Conservation (phyloP, 1,140 invertebrate species). For the Lethrus apterus region DNA sequence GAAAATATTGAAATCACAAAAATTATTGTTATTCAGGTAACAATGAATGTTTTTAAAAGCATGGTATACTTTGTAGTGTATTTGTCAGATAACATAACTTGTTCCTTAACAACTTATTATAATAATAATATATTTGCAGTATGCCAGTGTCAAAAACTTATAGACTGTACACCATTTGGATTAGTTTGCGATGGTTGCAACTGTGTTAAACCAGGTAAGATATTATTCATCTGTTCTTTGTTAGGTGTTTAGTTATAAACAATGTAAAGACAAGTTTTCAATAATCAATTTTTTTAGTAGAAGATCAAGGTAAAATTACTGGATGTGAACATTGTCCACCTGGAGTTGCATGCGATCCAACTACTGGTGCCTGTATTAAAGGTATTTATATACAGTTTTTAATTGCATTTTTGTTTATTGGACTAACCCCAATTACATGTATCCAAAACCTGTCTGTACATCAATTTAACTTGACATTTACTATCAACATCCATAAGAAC, state of each 20-base stretch:
- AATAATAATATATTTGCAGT: constrained; percentile 40
- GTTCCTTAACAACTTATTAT: not conserved
- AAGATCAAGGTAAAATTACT: constrained; percentile 15
- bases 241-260: too few species aligned
- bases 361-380: constrained; percentile 69
- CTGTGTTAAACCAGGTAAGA: constrained; percentile 51
- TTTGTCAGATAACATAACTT: not conserved
- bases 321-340: constrained; percentile 68
- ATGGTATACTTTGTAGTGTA: too few species aligned
- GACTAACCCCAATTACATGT: constrained; percentile 9
- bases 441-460: not conserved
- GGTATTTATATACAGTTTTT: constrained; percentile 47
- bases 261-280: too few species aligned
- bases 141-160: constrained; percentile 57
- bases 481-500: constrained; percentile 9
- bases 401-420: constrained; percentile 38
- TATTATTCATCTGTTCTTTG: not conserved
- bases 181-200: constrained; percentile 58
- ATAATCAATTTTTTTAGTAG: not conserved
- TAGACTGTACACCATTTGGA: constrained; percentile 51
- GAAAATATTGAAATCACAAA: too few species aligned
- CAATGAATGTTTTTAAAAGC: too few species aligned
- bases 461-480: not conserved
- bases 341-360: constrained; percentile 63
- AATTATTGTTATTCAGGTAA: too few species aligned